These are phyloP conservation scores for Homalodisca vitripennis DNA, from an alignment of 1,140 invertebrate species.

Conservation along the genomic window DNA sequence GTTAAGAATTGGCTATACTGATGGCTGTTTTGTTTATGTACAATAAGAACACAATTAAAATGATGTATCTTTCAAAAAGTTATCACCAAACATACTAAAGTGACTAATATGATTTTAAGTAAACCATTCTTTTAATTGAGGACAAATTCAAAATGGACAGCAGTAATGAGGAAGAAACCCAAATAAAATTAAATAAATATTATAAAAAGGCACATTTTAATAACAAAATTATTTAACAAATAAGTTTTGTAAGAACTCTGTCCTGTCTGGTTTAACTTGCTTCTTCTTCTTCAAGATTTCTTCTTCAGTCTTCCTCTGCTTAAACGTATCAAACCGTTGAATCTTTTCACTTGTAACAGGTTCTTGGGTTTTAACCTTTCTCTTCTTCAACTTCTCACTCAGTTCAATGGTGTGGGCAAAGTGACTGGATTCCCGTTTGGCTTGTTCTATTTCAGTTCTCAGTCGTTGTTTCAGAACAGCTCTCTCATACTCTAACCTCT, in stretches of 20 bases:
- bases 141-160: no score
- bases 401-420: conserved; percentile 41
- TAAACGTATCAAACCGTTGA: conserved; percentile 1
- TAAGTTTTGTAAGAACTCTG: conserved; percentile 23
- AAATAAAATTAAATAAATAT: no score
- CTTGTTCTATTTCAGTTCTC: conserved; percentile 84
- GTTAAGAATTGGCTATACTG: no score
- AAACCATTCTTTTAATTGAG: no score
- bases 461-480: conserved; percentile 84
- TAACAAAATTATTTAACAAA: conserved; percentile 14
- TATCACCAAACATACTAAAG: no score
- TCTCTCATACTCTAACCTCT: conserved; percentile 88
- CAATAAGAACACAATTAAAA: no score
- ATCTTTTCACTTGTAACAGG: neutral
- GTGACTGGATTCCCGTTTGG: conserved; percentile 74
- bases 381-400: conserved; percentile 33
- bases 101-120: no score
- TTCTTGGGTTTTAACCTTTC: neutral
- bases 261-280: conserved; percentile 24
- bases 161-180: no score
- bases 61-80: no score
- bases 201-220: no score
- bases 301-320: conserved; percentile 35
- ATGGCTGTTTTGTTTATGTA: no score
- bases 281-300: conserved; percentile 35